Evolutionary conservation across 2,797 vertebrate species (phyloP), one percentile per base, ranked within the genome.

Genomic region (Cirrhinus mrigala): DNA sequence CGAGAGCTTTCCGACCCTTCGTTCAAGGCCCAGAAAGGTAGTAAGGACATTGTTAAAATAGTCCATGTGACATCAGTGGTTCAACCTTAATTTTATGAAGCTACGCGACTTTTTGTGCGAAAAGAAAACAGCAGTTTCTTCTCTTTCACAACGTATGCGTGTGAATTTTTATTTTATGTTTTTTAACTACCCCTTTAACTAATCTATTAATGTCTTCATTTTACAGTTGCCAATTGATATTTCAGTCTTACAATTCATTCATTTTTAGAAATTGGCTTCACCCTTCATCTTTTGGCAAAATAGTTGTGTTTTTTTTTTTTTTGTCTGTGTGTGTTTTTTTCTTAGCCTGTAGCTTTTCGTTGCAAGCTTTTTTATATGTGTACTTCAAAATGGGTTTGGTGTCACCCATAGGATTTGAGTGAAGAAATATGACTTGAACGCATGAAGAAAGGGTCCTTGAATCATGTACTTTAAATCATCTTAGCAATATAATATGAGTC

Each of bases 341-440:
- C 22, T 10, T 79, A 15, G 58, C 58, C 77, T 48, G 15, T 60
- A 29, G 77, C 77, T 64, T 40, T 44, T 22, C 0, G 4, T 64
- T 79, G 64, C 40, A 79, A 64, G 40, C 16, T 6, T 48, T 79
- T 64, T 79, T 40, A 64, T 79, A 64, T 14, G n/a, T 79, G 56
- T 64, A 64, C 58, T 48, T 79, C 37, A 79, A 64, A 64, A 79
- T 29, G 40, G 40, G 40, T 48, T 79, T 64, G 77, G 64, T 79
- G 40, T 20, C 40, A 64, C 77, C 77, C 77, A 79, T 58, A 48
- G 16, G 77, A 40, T 77, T 77, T 58, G 52, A 40, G 52, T 77
- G 52, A 33, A 58, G 20, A 40, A 16, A 58, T 40, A 33, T 24
- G 58, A 48, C 24, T 29, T 64, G 15, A 64, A 79, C 22, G 18